These are phyloP conservation scores for Stegodyphus dumicola DNA, from an alignment of 1,140 invertebrate genomes.

Conservation along the genomic window DNA sequence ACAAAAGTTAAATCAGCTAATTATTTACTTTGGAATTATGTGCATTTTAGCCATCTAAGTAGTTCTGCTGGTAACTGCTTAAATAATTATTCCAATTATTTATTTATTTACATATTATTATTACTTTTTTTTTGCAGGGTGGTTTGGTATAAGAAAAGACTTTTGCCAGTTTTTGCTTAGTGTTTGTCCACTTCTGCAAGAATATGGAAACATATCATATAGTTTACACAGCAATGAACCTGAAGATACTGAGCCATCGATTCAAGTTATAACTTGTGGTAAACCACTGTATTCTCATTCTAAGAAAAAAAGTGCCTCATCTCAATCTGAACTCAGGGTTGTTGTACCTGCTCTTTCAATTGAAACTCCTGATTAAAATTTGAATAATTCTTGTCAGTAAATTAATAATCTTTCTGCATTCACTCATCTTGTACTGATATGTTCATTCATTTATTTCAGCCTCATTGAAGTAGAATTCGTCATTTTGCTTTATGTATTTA, in stretches of 20 bases:
- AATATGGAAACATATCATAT: slow-evolving; percentile 98
- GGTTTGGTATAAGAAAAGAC: slow-evolving; percentile 98
- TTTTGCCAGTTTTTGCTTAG: slow-evolving; percentile 95
- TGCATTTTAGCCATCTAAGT: too few species aligned
- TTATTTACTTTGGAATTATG: too few species aligned
- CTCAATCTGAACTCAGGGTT: slow-evolving; percentile 77
- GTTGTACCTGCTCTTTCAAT: slow-evolving; percentile 88
- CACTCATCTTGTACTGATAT: too few species aligned
- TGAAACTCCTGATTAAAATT: slow-evolving; percentile 82
- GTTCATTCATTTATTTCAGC: too few species aligned
- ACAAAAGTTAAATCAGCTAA: too few species aligned
- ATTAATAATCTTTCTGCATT: too few species aligned
- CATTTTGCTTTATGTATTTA: too few species aligned
- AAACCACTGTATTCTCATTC: slow-evolving; percentile 71
- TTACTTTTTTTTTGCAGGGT: slow-evolving; percentile 78
- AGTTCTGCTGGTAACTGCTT: too few species aligned
- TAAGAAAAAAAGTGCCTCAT: slow-evolving; percentile 76
- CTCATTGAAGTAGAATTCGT: too few species aligned
- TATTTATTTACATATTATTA: neutral
- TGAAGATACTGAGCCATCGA: slow-evolving; percentile 66
- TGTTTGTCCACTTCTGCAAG: slow-evolving; percentile 92
- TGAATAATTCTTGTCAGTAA: neutral
- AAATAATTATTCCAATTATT: too few species aligned
- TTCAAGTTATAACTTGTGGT: slow-evolving; percentile 69
- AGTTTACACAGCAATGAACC: slow-evolving; percentile 72